Percentiles rank a stretch among this genome's conserved stretches.
These are phyloP conservation scores for Pterobdella sp. DNA, from an alignment of 2,888 invertebrate species.

Conservation along the genomic window DNA sequence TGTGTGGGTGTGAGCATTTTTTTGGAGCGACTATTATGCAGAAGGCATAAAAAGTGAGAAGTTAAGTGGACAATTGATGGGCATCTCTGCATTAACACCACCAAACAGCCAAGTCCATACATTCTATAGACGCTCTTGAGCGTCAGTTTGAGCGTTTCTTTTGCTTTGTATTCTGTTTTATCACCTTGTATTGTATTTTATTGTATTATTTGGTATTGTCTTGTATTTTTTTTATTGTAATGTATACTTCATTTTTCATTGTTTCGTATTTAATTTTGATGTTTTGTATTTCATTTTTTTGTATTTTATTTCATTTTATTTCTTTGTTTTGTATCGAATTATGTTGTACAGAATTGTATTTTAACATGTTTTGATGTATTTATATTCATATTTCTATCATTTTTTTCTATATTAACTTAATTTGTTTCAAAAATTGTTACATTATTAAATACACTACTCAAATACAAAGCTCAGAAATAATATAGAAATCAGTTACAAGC, in stretches of 20 bases:
- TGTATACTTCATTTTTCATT: not conserved
- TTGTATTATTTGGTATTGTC: not conserved
- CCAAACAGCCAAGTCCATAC: too few species aligned
- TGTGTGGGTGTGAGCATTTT: not conserved
- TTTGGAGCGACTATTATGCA: too few species aligned
- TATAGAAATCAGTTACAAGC: too few species aligned
- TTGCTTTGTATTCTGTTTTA: not conserved
- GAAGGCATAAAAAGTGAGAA: too few species aligned
- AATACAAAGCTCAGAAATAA: too few species aligned
- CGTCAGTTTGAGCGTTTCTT: not conserved
- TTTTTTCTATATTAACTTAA: too few species aligned
- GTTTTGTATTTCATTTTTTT: not conserved
- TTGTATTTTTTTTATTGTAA: not conserved
- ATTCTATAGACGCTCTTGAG: too few species aligned
- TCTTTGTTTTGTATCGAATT: not conserved
- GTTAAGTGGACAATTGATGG: too few species aligned
- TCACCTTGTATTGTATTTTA: not conserved
- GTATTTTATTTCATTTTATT: not conserved
- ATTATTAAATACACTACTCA: too few species aligned
- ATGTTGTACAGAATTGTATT: not conserved
- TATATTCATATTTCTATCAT: not conserved
- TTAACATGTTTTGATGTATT: not conserved
- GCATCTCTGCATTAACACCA: too few species aligned
- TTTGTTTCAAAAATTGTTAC: too few species aligned
- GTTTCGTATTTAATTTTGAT: not conserved